These are phyloP conservation scores for Cataglyphis hispanica DNA, from an alignment of 1,140 invertebrate species.

Conservation along the genomic window DNA sequence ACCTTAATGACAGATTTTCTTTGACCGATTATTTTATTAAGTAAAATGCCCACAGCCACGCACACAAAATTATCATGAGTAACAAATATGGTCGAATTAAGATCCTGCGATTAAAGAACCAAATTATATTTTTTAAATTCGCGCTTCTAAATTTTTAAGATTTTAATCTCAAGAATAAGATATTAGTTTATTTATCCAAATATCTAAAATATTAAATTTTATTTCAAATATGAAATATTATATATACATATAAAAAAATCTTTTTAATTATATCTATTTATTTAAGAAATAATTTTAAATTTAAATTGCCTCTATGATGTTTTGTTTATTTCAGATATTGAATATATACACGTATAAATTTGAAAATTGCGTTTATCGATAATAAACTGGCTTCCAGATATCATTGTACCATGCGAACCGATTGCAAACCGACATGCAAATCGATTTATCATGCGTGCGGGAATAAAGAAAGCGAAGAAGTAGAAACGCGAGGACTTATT, in stretches of 20 bases:
- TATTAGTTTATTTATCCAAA: not conserved
- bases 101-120: not conserved
- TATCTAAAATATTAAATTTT: too few species aligned
- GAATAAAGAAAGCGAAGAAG: conserved; percentile 39
- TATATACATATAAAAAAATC: not conserved
- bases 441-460: conserved; percentile 27
- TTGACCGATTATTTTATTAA: not conserved
- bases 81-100: not conserved
- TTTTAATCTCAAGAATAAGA: not conserved
- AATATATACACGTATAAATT: not conserved
- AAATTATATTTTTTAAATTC: not conserved
- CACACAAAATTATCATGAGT: not conserved
- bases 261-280: too few species aligned
- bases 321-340: too few species aligned
- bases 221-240: not conserved
- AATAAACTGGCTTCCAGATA: not conserved
- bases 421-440: too few species aligned
- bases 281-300: too few species aligned
- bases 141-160: not conserved
- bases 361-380: not conserved
- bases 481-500: conserved; percentile 2
- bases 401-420: not conserved
- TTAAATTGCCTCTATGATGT: too few species aligned
- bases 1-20: not conserved
- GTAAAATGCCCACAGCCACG: not conserved